A percentile compares a stretch with the other conserved stretches of the same genome.
Conservation (phyloP, 2,797 vertebrate genomes). For the Mormyrops boulengeri region DNA sequence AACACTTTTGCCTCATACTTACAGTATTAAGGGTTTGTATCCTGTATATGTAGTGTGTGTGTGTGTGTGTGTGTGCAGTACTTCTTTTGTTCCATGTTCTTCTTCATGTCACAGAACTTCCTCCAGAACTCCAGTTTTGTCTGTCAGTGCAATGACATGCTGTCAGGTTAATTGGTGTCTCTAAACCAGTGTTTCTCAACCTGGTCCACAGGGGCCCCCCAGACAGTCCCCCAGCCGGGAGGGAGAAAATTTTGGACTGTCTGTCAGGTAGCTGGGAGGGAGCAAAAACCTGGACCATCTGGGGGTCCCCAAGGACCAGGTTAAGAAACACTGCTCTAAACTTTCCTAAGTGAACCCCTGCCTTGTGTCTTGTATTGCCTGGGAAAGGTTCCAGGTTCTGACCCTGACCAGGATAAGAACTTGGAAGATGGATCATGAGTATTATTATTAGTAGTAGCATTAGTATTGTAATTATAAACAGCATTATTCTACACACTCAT, state of each 20-base stretch:
- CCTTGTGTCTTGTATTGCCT: not conserved
- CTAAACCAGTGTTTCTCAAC: not conserved
- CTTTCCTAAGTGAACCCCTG: not conserved
- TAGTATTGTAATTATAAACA: not conserved
- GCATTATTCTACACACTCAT: not conserved
- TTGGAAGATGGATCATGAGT: not conserved
- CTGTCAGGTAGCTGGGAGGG: not conserved
- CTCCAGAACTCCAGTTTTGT: not conserved
- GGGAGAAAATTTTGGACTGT: not conserved
- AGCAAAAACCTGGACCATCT: not conserved
- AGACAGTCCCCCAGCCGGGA: not conserved
- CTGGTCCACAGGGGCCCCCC: not conserved
- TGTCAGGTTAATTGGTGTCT: not conserved
- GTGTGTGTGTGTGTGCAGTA: not conserved
- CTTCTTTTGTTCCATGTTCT: not conserved
- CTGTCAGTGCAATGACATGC: not conserved
- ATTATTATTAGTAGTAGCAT: not conserved
- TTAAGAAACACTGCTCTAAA: not conserved
- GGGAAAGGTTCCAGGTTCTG: not conserved
- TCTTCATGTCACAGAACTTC: not conserved
- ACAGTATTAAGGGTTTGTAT: not conserved
- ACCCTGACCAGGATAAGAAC: not conserved
- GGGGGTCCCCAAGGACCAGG: not conserved
- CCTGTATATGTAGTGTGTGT: not conserved
- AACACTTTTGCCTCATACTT: not conserved